Evolutionary conservation across 2,888 invertebrate species (phyloP).

Genomic region (Fissipunctia ypsillon): DNA sequence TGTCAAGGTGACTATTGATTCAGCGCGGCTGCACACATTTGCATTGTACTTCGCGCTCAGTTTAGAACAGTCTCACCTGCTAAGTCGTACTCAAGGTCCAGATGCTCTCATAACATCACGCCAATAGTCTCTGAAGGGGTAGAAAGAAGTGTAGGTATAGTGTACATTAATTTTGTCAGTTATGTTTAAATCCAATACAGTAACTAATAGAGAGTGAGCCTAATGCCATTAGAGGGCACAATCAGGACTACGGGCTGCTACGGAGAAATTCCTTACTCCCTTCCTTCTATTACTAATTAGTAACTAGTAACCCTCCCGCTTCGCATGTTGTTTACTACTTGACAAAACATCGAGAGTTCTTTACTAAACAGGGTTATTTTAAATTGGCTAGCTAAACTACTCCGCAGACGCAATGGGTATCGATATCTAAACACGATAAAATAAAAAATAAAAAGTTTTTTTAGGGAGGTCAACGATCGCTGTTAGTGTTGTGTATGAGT

Average conservation of each 20-base stretch:
- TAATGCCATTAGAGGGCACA: background rate
- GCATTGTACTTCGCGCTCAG: conserved; percentile 52
- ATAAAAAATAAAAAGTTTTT: too few relatives aligned
- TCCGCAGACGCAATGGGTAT: too few relatives aligned
- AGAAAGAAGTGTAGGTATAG: background rate
- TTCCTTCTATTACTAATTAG: too few relatives aligned
- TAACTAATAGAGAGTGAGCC: background rate
- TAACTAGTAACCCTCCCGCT: too few relatives aligned
- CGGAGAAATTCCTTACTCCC: background rate
- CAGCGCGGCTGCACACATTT: conserved; percentile 60
- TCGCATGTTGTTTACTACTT: background rate
- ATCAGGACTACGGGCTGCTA: background rate
- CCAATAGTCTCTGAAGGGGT: background rate
- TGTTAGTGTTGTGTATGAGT: too few relatives aligned
- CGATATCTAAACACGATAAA: too few relatives aligned
- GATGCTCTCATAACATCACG: background rate
- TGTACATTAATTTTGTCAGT: background rate
- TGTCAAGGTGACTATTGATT: conserved; percentile 61
- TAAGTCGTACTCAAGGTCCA: conserved; percentile 15
- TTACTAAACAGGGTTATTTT: too few relatives aligned
- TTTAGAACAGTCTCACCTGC: conserved; percentile 21
- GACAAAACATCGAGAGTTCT: background rate
- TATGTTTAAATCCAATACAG: too few relatives aligned
- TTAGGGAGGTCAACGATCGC: too few relatives aligned
- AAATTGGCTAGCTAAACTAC: too few relatives aligned